phyloP scores from a whole-genome alignment of 2,888 invertebrate species.

The Spisula subtruncata region DNA sequence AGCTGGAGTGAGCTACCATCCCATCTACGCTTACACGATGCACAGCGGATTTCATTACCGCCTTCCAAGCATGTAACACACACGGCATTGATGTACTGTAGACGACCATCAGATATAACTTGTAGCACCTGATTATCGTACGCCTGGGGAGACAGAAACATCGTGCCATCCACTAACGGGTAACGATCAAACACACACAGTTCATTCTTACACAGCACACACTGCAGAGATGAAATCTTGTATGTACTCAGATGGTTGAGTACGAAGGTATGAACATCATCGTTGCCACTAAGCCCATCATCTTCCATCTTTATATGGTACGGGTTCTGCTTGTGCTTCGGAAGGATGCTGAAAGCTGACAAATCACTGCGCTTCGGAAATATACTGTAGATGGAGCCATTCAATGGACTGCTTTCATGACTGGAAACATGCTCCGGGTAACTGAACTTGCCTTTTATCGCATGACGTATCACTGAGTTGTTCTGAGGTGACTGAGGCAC shows the following conservation, averaged over 20 bases:
- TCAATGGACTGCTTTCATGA: constrained; percentile 70
- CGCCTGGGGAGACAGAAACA: constrained; percentile 98
- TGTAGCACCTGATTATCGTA: constrained; percentile 90
- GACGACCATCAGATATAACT: constrained; percentile 92
- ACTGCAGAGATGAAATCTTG: constrained; percentile 94
- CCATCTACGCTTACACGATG: constrained; percentile 86
- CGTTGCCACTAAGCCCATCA: constrained; percentile 99
- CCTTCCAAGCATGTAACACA: constrained; percentile 97
- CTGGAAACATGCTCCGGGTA: constrained; percentile 59
- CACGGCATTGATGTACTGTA: constrained; percentile 96
- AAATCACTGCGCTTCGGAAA: constrained; percentile 97
- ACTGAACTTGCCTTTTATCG: constrained; percentile 66
- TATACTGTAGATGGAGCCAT: constrained; percentile 89
- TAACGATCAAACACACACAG: constrained; percentile 98
- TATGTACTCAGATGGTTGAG: constrained; percentile 97
- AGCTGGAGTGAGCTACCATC: constrained; percentile 96
- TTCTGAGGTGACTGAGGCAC: constrained; percentile 76
- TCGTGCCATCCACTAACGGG: constrained; percentile 98
- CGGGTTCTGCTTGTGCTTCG: constrained; percentile 98
- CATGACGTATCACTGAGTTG: constrained; percentile 60
- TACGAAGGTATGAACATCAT: constrained; percentile 98
- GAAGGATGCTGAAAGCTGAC: constrained; percentile 92
- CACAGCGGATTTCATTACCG: constrained; percentile 88
- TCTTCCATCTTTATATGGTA: constrained; percentile 99
- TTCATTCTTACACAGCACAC: constrained; percentile 94